Percentiles rank a stretch among this genome's conserved stretches.
Evolutionary conservation across 2,888 invertebrate species (phyloP).

Genomic region (Apocheima hispidaria): DNA sequence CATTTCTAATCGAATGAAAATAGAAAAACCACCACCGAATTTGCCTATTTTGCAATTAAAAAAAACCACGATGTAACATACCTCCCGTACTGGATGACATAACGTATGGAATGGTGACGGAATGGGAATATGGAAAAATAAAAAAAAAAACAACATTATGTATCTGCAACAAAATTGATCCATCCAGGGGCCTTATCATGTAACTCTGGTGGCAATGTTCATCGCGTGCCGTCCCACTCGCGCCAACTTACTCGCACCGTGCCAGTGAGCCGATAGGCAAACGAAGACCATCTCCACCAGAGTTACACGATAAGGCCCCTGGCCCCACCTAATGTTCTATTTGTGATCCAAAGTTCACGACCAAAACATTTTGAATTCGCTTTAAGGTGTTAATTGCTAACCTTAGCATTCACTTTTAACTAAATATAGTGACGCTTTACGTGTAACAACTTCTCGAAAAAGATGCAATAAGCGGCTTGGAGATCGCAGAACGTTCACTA

Average conservation of each 20-base stretch:
- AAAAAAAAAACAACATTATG: conserved; percentile 51
- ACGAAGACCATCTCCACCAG: no score
- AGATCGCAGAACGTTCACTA: no score
- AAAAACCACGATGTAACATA: conserved; percentile 61
- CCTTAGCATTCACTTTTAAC: no score
- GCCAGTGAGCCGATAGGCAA: no score
- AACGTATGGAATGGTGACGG: conserved; percentile 60
- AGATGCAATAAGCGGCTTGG: no score
- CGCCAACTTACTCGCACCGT: no score
- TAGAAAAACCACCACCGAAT: conserved; percentile 54
- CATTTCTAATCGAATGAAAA: conserved; percentile 33
- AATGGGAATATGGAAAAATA: conserved; percentile 70
- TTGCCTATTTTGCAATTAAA: conserved; percentile 44
- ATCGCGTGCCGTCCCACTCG: no score
- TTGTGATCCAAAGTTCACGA: not conserved
- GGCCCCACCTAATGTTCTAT: not conserved
- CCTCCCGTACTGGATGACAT: conserved; percentile 70
- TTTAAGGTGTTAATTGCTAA: no score
- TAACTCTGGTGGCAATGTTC: no score
- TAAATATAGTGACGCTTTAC: no score
- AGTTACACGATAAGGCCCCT: no score
- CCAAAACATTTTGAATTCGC: not conserved
- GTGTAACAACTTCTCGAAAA: no score
- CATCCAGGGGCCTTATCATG: not conserved
- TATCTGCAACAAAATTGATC: not conserved